Percentiles rank a stretch among this genome's conserved stretches.
phyloP scores from a whole-genome alignment of 1,140 invertebrate genomes.

The Brachionus rubens region DNA sequence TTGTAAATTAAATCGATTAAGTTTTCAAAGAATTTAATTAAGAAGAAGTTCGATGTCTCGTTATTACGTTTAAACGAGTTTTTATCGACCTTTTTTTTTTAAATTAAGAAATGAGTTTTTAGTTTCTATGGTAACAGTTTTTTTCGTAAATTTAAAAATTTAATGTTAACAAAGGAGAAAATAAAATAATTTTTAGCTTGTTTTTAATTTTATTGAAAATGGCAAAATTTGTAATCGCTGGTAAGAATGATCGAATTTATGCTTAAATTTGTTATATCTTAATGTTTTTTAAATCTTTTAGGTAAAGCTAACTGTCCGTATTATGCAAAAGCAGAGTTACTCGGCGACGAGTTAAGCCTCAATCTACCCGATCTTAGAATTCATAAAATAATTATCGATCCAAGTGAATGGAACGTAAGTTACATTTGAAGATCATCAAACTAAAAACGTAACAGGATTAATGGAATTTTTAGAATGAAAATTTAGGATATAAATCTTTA shows the following conservation, averaged over 20 bases:
- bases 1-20: too few species aligned
- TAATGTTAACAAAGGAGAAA: not conserved
- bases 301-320: constrained; percentile 59
- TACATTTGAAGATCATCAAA: too few species aligned
- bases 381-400: constrained; percentile 57
- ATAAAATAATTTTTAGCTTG: not conserved
- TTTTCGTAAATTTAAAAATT: too few species aligned
- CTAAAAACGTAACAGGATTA: too few species aligned
- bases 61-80: too few species aligned
- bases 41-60: too few species aligned
- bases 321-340: constrained; percentile 57
- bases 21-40: too few species aligned
- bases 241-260: not conserved
- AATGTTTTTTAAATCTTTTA: constrained; percentile 46
- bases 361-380: constrained; percentile 58
- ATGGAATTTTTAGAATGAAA: not conserved
- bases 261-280: not conserved
- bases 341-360: constrained; percentile 55
- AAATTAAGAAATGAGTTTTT: not conserved
- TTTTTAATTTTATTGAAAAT: constrained; percentile 3
- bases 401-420: constrained; percentile 48
- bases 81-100: too few species aligned
- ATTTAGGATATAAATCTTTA: too few species aligned
- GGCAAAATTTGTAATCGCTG: constrained; percentile 47
- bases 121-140: constrained; percentile 19